Evolutionary conservation across 2,113 vertebrate genomes (phyloP).

Genomic region (Microcebus griseorufus): DNA sequence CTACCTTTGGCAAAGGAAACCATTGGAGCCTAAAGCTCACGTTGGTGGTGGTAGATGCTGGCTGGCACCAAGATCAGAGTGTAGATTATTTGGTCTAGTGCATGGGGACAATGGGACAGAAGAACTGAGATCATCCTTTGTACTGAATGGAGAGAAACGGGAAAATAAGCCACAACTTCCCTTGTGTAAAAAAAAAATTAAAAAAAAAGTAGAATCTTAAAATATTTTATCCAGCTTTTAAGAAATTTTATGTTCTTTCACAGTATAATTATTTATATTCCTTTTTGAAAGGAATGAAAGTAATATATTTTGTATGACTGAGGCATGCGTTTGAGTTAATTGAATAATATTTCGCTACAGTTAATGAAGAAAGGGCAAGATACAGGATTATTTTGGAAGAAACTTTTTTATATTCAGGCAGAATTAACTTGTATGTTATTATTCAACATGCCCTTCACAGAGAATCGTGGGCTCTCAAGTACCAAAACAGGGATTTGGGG

Average conservation of each 20-base stretch:
- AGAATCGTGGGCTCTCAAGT: background rate
- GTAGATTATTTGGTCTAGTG: background rate
- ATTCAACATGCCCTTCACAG: background rate
- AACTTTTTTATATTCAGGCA: background rate
- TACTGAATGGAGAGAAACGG: background rate
- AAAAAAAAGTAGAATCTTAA: background rate
- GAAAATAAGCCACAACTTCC: background rate
- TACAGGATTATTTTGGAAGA: background rate
- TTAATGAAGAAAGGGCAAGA: background rate
- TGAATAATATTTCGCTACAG: background rate
- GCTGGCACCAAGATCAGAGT: background rate
- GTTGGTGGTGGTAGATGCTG: background rate
- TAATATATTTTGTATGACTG: background rate
- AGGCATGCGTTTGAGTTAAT: background rate
- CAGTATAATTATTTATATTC: background rate
- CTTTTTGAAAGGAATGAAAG: background rate
- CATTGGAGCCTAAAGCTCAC: rapidly evolving
- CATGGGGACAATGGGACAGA: background rate
- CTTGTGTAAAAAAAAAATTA: background rate
- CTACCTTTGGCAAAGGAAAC: background rate
- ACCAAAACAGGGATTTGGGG: background rate
- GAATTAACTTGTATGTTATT: background rate
- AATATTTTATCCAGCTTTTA: constrained; percentile 37
- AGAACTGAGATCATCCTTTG: background rate
- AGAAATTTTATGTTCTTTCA: background rate